Conservation (phyloP, 1,140 invertebrate species). For the Drosophila neocordata region DNA sequence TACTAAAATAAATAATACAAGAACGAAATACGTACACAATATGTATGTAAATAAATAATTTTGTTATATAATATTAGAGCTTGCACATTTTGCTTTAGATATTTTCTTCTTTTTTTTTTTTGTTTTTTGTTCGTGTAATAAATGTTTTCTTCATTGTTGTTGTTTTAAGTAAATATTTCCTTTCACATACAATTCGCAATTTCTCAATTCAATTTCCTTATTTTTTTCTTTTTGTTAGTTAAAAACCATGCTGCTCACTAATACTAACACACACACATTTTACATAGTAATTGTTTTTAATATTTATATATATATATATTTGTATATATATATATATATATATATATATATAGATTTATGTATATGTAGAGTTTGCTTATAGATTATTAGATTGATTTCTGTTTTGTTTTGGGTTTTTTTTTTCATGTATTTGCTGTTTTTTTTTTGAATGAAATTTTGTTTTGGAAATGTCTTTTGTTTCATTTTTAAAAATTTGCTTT, state of each 20-base stretch:
- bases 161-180: conserved; percentile 29
- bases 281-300: conserved; percentile 55
- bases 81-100: conserved; percentile 9
- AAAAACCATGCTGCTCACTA: conserved; percentile 75
- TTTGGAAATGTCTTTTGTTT: conserved; percentile 21
- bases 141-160: conserved; percentile 27
- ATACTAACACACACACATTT: conserved; percentile 77
- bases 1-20: conserved; percentile 63
- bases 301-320: conserved; percentile 66
- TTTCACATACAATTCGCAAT: conserved; percentile 46
- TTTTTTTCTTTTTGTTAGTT: conserved; percentile 62
- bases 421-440: conserved; percentile 12
- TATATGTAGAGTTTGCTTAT: conserved; percentile 27
- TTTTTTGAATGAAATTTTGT: conserved; percentile 13
- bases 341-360: not conserved
- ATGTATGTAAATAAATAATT: conserved; percentile 51
- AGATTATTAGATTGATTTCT: conserved; percentile 35
- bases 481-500: conserved; percentile 8
- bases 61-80: conserved; percentile 19
- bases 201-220: conserved; percentile 44
- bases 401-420: conserved; percentile 35
- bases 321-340: conserved; percentile 32
- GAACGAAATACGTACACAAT: conserved; percentile 40
- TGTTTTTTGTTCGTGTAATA: conserved; percentile 63
- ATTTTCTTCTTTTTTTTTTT: too few species aligned